These are phyloP conservation scores for Tenrec ecaudatus DNA, from an alignment of 2,113 vertebrate genomes.

Conservation along the genomic window DNA sequence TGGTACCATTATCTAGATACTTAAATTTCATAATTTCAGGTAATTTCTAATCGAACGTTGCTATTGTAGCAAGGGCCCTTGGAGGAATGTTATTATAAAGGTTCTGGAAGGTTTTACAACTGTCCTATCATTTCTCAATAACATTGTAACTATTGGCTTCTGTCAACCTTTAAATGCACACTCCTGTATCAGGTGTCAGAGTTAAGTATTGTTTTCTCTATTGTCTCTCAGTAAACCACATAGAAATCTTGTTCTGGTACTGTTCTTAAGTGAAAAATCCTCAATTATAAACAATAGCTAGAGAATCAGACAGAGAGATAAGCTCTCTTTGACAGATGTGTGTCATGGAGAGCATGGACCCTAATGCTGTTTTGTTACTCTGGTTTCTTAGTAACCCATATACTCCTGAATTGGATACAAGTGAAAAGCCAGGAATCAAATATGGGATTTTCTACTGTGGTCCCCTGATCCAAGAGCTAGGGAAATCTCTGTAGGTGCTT, in stretches of 20 bases:
- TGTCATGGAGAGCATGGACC: constrained; percentile 36
- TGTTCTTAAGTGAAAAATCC: constrained; percentile 57
- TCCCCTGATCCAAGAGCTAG: constrained; percentile 50
- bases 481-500: constrained; percentile 63
- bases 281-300: constrained; percentile 56
- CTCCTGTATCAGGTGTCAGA: constrained; percentile 66
- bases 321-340: not conserved
- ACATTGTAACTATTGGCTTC: constrained; percentile 73
- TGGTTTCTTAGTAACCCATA: constrained; percentile 60
- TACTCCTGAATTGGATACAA: constrained; percentile 63
- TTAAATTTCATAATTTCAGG: constrained; percentile 46
- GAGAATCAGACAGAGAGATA: not conserved
- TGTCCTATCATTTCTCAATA: constrained; percentile 69
- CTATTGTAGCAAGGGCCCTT: constrained; percentile 47
- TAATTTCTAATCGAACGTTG: constrained; percentile 39
- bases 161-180: constrained; percentile 62
- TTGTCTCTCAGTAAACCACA: constrained; percentile 53
- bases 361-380: constrained; percentile 59
- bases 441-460: constrained; percentile 58
- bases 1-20: not conserved
- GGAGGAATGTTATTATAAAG: constrained; percentile 62
- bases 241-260: constrained; percentile 37
- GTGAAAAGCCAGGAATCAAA: constrained; percentile 54
- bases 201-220: constrained; percentile 58
- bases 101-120: constrained; percentile 61